phyloP scores from a whole-genome alignment of 2,113 vertebrate species.

The Perccottus glenii region DNA sequence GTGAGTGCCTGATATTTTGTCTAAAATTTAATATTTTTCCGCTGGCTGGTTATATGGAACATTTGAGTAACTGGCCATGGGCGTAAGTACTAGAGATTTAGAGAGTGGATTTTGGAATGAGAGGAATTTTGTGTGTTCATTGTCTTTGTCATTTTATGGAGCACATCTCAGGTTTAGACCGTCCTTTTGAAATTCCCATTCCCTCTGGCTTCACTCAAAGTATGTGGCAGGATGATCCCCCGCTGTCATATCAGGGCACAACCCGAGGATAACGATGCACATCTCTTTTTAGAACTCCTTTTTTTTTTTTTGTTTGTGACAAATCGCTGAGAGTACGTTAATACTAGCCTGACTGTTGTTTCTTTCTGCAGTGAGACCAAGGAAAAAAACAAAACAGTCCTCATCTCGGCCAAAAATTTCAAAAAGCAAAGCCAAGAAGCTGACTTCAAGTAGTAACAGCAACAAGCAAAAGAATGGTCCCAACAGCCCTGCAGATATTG shows the following conservation, averaged over 20 bases:
- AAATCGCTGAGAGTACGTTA: neutral
- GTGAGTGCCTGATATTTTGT: constrained; percentile 77
- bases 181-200: constrained; percentile 54
- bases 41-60: no score
- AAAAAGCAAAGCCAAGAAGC: constrained; percentile 83
- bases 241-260: constrained; percentile 40
- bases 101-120: constrained; percentile 40
- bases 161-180: constrained; percentile 32
- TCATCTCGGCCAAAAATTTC: constrained; percentile 69
- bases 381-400: constrained; percentile 84
- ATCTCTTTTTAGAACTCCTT: neutral
- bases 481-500: constrained; percentile 87
- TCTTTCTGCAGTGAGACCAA: constrained; percentile 86
- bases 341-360: neutral
- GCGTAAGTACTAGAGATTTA: neutral
- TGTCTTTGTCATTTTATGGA: constrained; percentile 55
- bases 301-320: neutral
- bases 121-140: constrained; percentile 55
- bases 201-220: constrained; percentile 58
- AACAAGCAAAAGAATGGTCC: constrained; percentile 73
- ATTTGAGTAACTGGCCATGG: no score
- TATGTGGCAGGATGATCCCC: constrained; percentile 71
- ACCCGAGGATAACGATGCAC: constrained; percentile 11
- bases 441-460: constrained; percentile 65
- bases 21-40: no score